Conservation (phyloP, 2,113 vertebrate species). For the Cromileptes altivelis region DNA sequence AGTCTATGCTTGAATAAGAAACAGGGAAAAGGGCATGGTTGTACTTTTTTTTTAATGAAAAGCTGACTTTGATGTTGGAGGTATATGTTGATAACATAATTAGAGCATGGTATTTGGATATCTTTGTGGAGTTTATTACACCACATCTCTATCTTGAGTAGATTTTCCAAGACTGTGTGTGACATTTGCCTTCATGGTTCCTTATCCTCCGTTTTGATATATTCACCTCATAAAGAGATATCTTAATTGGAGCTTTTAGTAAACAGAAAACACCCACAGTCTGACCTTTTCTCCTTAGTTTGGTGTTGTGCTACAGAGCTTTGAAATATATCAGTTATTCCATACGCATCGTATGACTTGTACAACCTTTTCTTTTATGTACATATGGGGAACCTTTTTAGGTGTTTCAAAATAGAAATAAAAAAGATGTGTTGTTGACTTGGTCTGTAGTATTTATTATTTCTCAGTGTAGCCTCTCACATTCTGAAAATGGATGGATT, state of each 20-base stretch:
- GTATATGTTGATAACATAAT: conserved; percentile 66
- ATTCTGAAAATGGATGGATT: background rate
- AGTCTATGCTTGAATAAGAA: conserved; percentile 35
- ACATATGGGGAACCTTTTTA: background rate
- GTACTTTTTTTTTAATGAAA: conserved; percentile 52
- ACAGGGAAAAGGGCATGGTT: conserved; percentile 53
- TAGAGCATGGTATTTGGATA: conserved; percentile 70
- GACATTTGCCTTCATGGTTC: conserved; percentile 70
- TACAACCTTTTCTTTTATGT: conserved; percentile 7
- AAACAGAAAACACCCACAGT: conserved; percentile 54
- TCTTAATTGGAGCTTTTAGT: conserved; percentile 62
- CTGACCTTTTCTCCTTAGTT: conserved; percentile 24
- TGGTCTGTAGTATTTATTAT: background rate
- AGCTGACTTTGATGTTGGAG: conserved; percentile 61
- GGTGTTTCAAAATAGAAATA: background rate
- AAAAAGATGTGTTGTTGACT: background rate
- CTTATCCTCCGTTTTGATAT: conserved; percentile 54
- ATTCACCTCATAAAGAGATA: conserved; percentile 49
- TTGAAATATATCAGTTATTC: conserved; percentile 13
- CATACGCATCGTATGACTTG: background rate
- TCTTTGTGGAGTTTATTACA: conserved; percentile 69
- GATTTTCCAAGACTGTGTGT: conserved; percentile 45
- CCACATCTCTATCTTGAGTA: conserved; percentile 41
- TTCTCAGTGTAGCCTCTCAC: background rate
- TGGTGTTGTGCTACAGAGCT: conserved; percentile 8